Evolutionary conservation across 2,888 invertebrate genomes (phyloP), one percentile per base, ranked within the genome.

Genomic region (Andrena flavipes): DNA sequence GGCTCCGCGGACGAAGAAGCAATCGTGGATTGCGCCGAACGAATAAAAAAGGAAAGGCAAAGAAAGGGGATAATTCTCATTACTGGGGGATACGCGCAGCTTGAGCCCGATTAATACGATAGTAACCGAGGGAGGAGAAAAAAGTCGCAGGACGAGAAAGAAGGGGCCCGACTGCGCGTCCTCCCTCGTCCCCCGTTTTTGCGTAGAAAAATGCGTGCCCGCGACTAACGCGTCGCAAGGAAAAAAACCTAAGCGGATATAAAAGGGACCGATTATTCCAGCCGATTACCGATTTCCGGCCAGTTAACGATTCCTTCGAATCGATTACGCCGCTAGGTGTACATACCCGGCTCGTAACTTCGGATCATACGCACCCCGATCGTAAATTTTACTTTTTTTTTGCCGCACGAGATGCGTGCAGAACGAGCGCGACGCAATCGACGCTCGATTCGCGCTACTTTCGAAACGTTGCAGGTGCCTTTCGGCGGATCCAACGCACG

Each of bases 241-340:
- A 42, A 13, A 91, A 90, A 90, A 91, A 90, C 86, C 72, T 90
- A 88, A 91, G 88, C 82, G 90, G 85, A 90, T 87, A 89, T 88
- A 91, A 91, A 90, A 89, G 89, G 87, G 86, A 88, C 76, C 90
- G 91, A 92, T 92, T 92, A 92, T 91, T 89, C 89, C 88, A 87
- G 91, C 81, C 90, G 87, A 92, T 93, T 92, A 92, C 92, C 91
- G 90, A 93, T 92, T 93, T 91, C 90, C 90, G 84, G 90, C 86
- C 91, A 89, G 91, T 92, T 92, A 91, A 92, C 90, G 88, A 91
- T 91, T 91, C 92, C 91, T 92, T 92, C 91, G 90, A 91, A 56
- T 91, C 91, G 90, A 88, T 91, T 91, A 90, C 89, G 87, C 88
- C 88, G 65, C 70, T 49, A 72, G 74, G 51, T 51, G 26, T 71